phyloP scores from a whole-genome alignment of 1,140 invertebrate species.

The Drosophila busckii region DNA sequence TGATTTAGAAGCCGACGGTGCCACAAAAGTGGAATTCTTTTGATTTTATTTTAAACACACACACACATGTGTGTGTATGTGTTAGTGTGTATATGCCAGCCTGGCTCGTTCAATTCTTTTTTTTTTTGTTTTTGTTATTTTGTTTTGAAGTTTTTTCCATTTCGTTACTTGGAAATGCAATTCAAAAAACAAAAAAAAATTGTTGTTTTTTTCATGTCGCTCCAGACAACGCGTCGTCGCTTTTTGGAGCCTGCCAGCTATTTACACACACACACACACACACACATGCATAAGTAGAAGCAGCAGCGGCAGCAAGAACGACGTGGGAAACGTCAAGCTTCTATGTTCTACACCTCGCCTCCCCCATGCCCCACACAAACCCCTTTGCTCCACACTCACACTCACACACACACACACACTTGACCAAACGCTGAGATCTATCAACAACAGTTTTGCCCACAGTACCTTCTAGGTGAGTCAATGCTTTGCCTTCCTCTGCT shows the following conservation, averaged over 20 bases:
- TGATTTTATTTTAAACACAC: conserved; percentile 58
- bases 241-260: conserved; percentile 18
- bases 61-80: conserved; percentile 17
- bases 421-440: conserved; percentile 21
- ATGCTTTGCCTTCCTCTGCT: conserved; percentile 37
- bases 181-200: conserved; percentile 48
- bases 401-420: too few species aligned
- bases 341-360: too few species aligned
- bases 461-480: conserved; percentile 59
- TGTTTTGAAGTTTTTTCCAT: conserved; percentile 37
- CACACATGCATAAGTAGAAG: too few species aligned
- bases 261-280: too few species aligned
- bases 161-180: conserved; percentile 71
- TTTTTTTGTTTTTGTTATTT: conserved; percentile 39
- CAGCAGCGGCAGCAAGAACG: conserved; percentile 3
- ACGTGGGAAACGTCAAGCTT: too few species aligned
- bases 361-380: too few species aligned
- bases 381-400: too few species aligned
- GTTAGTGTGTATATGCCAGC: too few species aligned
- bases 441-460: conserved; percentile 15
- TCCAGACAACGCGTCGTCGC: conserved; percentile 46
- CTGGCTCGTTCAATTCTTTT: too few species aligned
- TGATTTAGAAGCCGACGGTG: conserved; percentile 73
- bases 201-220: conserved; percentile 40
- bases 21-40: conserved; percentile 74